These are phyloP conservation scores for Ficedula albicollis DNA, from an alignment of 2,797 vertebrate genomes.

Conservation along the genomic window DNA sequence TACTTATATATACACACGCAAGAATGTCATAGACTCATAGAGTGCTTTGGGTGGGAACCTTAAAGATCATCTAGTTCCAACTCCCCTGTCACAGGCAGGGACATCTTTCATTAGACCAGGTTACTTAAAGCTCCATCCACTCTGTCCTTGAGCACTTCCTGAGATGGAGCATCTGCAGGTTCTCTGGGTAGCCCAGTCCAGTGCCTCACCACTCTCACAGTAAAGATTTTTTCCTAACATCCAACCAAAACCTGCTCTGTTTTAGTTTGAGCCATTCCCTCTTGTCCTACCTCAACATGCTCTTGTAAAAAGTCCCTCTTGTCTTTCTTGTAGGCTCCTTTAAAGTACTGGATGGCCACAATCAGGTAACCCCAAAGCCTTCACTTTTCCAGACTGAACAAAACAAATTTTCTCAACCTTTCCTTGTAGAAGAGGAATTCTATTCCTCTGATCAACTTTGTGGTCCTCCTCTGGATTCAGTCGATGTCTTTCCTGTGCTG, in stretches of 20 bases:
- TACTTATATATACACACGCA: not conserved
- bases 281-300: not conserved
- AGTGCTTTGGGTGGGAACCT: not conserved
- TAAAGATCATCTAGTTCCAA: not conserved
- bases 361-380: not conserved
- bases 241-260: not conserved
- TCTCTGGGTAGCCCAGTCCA: not conserved
- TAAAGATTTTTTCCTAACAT: not conserved
- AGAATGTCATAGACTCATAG: not conserved
- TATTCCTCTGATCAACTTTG: not conserved
- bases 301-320: not conserved
- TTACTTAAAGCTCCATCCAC: not conserved
- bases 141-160: not conserved
- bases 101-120: not conserved
- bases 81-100: not conserved
- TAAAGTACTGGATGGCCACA: not conserved
- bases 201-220: not conserved
- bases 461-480: not conserved
- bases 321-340: not conserved
- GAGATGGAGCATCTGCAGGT: not conserved
- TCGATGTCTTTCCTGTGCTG: accelerated
- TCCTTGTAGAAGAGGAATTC: not conserved
- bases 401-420: not conserved
- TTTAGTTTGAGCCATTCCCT: not conserved
- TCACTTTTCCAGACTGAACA: not conserved